These are phyloP conservation scores for Furcula furcula DNA, from an alignment of 2,888 invertebrate species.

Conservation along the genomic window DNA sequence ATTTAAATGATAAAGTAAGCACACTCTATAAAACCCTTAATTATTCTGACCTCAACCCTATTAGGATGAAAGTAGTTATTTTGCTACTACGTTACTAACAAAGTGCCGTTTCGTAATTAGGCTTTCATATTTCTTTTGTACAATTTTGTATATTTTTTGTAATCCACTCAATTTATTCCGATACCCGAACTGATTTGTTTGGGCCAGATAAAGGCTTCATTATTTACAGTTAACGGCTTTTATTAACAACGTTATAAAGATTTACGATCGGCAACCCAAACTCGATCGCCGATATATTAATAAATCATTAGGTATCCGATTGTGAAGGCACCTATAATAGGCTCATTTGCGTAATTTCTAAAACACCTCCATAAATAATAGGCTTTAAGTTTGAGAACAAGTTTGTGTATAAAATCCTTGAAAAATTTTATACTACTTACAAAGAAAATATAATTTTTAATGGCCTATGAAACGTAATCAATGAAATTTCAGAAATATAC, in stretches of 20 bases:
- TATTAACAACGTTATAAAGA: slow-evolving; percentile 44
- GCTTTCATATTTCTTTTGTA: not conserved
- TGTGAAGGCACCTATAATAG: slow-evolving; percentile 3
- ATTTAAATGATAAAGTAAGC: too few species aligned
- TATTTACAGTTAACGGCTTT: slow-evolving; percentile 41
- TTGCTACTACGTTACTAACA: too few species aligned
- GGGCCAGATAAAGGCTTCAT: slow-evolving; percentile 35
- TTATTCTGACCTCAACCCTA: too few species aligned
- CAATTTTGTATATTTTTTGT: slow-evolving; percentile 14
- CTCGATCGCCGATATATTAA: slow-evolving; percentile 26
- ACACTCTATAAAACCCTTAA: too few species aligned
- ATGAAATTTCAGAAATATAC: too few species aligned
- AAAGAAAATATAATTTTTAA: too few species aligned
- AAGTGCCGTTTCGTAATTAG: not conserved
- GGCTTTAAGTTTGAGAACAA: too few species aligned
- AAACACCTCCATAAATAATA: too few species aligned
- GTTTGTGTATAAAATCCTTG: too few species aligned
- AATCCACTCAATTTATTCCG: slow-evolving; percentile 26
- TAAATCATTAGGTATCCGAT: slow-evolving; percentile 19
- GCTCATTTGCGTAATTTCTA: not conserved
- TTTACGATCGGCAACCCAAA: slow-evolving; percentile 27
- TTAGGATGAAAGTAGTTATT: too few species aligned
- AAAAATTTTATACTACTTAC: too few species aligned
- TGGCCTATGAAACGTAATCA: too few species aligned
- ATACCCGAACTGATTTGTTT: slow-evolving; percentile 38